Base-by-base conservation (phyloP, 2,888 invertebrate species). In the Acleris cristana region DNA sequence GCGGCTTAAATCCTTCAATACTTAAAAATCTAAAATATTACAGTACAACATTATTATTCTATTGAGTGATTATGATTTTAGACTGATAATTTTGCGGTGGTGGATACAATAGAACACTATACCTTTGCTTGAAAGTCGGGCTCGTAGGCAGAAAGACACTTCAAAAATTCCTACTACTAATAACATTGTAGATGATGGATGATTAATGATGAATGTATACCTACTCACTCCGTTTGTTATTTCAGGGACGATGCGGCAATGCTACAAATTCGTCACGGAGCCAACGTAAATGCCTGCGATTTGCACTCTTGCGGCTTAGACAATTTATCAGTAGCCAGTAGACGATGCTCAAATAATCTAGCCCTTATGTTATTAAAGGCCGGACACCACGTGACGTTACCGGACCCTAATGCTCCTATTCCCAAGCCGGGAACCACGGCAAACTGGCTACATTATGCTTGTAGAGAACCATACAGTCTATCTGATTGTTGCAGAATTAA, bases 201-300 rank as follows among this genome's bases (percentile, higher is more conserved):
- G 26, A 26, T 26, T 26, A 26, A 26, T 8, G 7, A 26, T 26
- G 26, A 26, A 26, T 26, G 7, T 7, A 26, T 26, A 26, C 7
- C 7, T 26, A 26, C 7, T 26, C 8, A 26, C 21, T 21, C 10
- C 4, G 18, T 16, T n/a, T 16, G 14, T 69, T 67, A 44, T 87
- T 67, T 74, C 86, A 93, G 93, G 73, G 89, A 92, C 71, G 77
- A 87, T 63, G 94, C 94, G 14, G 95, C 95, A 3, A 85, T 91
- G 53, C 80, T 94, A 14, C 86, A 95, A 12, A 93, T 95, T 60
- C 92, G 93, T 63, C 93, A 95, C 71, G 95, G 95, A 44, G 94
- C 94, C 12, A 94, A 95, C 75, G 95, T 95, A 0, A 95, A 95
- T 79, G 84, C 93, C 3, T 92, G 93, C 70, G 94, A 94, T 74